These are phyloP conservation scores for Muscidifurax raptorellus DNA, from an alignment of 1,140 invertebrate genomes.

Conservation along the genomic window DNA sequence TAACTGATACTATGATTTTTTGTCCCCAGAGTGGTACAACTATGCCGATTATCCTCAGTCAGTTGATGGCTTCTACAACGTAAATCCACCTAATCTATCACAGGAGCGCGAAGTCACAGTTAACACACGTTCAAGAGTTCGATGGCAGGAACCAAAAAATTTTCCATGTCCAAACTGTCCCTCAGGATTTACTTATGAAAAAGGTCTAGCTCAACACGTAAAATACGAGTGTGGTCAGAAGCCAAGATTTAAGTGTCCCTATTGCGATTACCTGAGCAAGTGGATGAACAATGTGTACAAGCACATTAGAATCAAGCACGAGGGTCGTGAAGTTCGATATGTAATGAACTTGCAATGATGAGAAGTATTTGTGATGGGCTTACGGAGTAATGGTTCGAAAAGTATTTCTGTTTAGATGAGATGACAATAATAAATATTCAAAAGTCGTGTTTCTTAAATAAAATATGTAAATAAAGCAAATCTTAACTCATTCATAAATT, in stretches of 20 bases:
- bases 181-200: constrained; percentile 74
- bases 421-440: background rate
- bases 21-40: background rate
- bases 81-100: background rate
- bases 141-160: background rate
- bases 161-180: constrained; percentile 76
- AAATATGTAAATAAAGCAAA: no score
- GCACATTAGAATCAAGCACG: constrained; percentile 26
- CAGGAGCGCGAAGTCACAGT: background rate
- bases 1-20: background rate
- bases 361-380: background rate
- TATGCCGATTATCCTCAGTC: background rate
- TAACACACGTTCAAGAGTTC: background rate
- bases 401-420: background rate
- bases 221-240: constrained; percentile 78
- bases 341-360: background rate
- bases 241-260: constrained; percentile 77
- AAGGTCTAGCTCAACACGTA: constrained; percentile 75
- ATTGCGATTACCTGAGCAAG: constrained; percentile 62
- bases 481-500: no score
- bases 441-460: no score
- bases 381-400: no score
- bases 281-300: constrained; percentile 27
- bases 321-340: background rate
- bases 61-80: background rate